Evolutionary conservation across 2,888 invertebrate species (phyloP).

Genomic region (Chrysotoxum bicinctum): DNA sequence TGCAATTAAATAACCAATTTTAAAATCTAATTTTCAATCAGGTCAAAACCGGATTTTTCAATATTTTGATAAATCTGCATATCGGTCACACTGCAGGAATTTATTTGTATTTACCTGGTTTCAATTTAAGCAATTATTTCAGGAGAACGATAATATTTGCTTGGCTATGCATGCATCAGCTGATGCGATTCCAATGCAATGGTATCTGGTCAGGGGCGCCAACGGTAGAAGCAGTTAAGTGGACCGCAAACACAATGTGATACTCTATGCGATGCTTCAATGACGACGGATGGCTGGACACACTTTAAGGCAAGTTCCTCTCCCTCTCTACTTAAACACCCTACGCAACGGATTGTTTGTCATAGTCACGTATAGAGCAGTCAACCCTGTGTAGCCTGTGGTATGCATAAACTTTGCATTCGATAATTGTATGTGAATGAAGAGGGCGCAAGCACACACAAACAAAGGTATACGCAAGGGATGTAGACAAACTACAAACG

Average conservation of each 20-base stretch:
- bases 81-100: conserved; percentile 31
- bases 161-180: conserved; percentile 41
- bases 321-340: conserved; percentile 4
- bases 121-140: conserved; percentile 54
- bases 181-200: conserved; percentile 38
- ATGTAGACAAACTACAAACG: neutral
- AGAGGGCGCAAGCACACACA: too few species aligned
- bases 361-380: neutral
- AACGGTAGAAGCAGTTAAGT: conserved; percentile 12
- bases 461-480: too few species aligned
- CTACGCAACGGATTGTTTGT: conserved; percentile 27
- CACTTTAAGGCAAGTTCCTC: conserved; percentile 22
- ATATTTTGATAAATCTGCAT: neutral
- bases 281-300: neutral
- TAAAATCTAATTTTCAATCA: neutral
- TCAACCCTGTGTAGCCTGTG: neutral
- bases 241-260: conserved; percentile 50
- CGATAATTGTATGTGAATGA: conserved; percentile 31
- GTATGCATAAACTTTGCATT: conserved; percentile 14
- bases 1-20: neutral
- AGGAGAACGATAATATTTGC: conserved; percentile 64
- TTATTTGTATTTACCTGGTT: conserved; percentile 57
- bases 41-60: neutral
- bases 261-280: neutral
- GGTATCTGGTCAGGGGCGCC: neutral